Conservation (phyloP, 2,797 vertebrate species). For the Notolepis coatsorum region DNA sequence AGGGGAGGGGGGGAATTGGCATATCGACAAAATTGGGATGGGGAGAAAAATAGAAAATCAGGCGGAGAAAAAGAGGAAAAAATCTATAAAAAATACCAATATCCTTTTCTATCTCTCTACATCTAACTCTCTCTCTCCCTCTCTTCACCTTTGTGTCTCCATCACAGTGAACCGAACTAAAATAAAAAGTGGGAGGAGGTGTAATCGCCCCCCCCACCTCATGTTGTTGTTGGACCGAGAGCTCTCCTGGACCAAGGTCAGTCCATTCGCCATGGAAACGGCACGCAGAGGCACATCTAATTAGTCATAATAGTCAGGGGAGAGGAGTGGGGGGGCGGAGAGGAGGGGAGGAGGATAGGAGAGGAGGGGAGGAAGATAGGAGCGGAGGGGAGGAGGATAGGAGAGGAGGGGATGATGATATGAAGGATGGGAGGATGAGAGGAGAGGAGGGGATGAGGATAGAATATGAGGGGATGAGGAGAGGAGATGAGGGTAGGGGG, state of each 20-base stretch:
- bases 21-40: too few relatives aligned
- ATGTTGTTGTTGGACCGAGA: conserved; percentile 26
- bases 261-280: conserved; percentile 49
- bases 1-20: too few relatives aligned
- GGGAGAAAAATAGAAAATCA: too few relatives aligned
- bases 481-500: too few relatives aligned
- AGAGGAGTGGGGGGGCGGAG: neutral
- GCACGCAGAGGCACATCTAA: conserved; percentile 40
- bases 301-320: conserved; percentile 28
- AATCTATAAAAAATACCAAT: too few relatives aligned
- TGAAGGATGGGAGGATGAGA: neutral
- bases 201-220: conserved; percentile 49
- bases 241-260: conserved; percentile 35
- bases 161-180: conserved; percentile 36
- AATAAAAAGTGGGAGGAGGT: conserved; percentile 40
- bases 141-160: conserved; percentile 12
- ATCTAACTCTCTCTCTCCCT: conserved; percentile 31
- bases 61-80: too few relatives aligned
- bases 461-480: neutral
- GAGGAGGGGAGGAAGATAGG: neutral
- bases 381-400: too few relatives aligned
- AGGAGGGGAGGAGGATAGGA: neutral
- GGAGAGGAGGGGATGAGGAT: too few relatives aligned
- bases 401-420: too few relatives aligned
- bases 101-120: too few relatives aligned